Evolutionary conservation across 2,888 invertebrate genomes (phyloP).

Genomic region (Rhogogaster chlorosoma): DNA sequence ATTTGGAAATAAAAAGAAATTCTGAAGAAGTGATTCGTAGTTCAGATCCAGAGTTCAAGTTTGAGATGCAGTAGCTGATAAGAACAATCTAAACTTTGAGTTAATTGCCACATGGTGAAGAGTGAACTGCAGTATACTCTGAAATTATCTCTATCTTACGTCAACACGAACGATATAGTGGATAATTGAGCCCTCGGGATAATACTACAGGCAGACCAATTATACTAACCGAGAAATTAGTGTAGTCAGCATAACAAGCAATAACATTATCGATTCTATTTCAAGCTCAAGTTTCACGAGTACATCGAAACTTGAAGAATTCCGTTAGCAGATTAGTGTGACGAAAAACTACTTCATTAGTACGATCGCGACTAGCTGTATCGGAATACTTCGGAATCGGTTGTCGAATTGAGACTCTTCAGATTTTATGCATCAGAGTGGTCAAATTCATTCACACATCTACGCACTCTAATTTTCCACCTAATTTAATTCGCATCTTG

Average conservation of each 20-base stretch:
- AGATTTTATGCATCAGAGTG: too few relatives aligned
- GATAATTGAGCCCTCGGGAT: background rate
- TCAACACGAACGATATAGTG: background rate
- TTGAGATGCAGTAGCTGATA: background rate
- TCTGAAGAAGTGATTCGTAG: background rate
- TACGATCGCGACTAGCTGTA: too few relatives aligned
- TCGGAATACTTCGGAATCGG: too few relatives aligned
- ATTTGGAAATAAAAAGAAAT: too few relatives aligned
- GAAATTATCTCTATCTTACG: background rate
- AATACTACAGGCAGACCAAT: background rate
- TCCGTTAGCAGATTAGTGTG: too few relatives aligned
- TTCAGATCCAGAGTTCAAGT: background rate
- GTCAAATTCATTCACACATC: too few relatives aligned
- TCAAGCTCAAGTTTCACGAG: background rate
- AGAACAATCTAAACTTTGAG: background rate
- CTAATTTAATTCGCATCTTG: too few relatives aligned
- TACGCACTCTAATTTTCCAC: too few relatives aligned
- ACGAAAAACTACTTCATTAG: too few relatives aligned
- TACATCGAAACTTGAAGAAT: background rate
- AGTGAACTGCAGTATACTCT: background rate
- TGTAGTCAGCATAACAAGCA: too few relatives aligned
- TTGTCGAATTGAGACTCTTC: too few relatives aligned
- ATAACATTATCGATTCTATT: background rate
- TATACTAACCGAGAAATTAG: background rate
- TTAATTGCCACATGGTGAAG: background rate